phyloP scores from a whole-genome alignment of 2,888 invertebrate species.

The Amiota mariae region DNA sequence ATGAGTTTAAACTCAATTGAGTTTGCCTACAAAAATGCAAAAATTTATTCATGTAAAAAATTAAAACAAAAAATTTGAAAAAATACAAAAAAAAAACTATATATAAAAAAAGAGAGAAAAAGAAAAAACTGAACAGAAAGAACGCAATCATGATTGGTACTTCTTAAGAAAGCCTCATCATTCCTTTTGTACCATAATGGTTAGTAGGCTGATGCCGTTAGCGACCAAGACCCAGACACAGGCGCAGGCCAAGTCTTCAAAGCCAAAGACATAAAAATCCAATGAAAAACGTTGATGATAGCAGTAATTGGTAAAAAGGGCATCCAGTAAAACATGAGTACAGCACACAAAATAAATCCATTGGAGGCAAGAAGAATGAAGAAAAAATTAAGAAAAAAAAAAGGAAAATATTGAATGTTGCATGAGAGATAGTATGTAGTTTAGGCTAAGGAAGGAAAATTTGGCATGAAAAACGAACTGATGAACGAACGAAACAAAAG shows the following conservation, averaged over 20 bases:
- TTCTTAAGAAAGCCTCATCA: conserved; percentile 62
- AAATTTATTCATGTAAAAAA: too few relatives aligned
- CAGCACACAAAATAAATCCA: too few relatives aligned
- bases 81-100: not conserved
- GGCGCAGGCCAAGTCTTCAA: conserved; percentile 31
- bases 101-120: not conserved
- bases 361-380: not conserved
- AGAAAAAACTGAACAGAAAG: not conserved
- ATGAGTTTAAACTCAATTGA: too few relatives aligned
- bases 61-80: not conserved
- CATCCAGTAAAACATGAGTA: conserved; percentile 37
- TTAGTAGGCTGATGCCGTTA: not conserved
- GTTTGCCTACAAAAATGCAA: not conserved
- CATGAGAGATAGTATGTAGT: conserved; percentile 20
- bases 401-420: conserved; percentile 30
- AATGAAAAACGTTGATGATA: conserved; percentile 36
- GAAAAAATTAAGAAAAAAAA: not conserved
- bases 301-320: conserved; percentile 65
- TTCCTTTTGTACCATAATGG: conserved; percentile 48
- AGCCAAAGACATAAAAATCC: conserved; percentile 11
- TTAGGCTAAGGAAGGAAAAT: conserved; percentile 19
- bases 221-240: not conserved
- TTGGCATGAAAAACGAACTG: not conserved
- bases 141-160: conserved; percentile 53
- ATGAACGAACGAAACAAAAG: conserved; percentile 55